Evolutionary conservation across 2,797 vertebrate species (phyloP), one percentile per base, ranked within the genome.

Genomic region (Aplochiton taeniatus): DNA sequence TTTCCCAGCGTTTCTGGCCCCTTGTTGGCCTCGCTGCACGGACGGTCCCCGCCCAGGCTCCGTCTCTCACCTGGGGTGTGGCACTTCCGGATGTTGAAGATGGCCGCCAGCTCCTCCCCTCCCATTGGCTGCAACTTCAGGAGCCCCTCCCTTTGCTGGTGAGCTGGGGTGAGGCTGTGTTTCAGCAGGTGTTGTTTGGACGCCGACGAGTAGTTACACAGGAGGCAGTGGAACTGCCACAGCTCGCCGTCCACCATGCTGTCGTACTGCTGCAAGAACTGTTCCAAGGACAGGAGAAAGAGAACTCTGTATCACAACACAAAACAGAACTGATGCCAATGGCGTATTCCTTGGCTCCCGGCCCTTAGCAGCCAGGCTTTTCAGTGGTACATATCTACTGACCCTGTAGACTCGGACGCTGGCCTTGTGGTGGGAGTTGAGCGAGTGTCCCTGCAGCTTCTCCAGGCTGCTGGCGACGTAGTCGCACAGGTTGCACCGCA

Each of bases 231-330:
- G 81, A 97, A 96, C 80, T 95, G 94, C 92, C 94, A 98, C 76
- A 92, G 93, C 73, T 96, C 96, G 14, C 94, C 95, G 74, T 96
- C 94, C 47, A 96, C 89, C 18, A 94, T 92, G 0, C 92, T 94
- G 79, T 97, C 96, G 0, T 96, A 95, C 87, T 97, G 95, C 92
- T 98, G 95, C 85, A 99, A 90, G 81, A 98, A 97, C 97, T 98
- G 88, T 0, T 18, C 66, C 61, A 52, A 68, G 70, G 74, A 61
- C 10, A 70, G 63, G 83, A 62, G 1, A 80, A 19, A 77, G 60
- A 59, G 12, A 31, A 31, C 3, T 6, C 31, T 31, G 31, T 31
- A 31, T 31, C 31, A 31, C 31, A 31, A 31, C 31, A 31, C 31
- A 31, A 31, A 31, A 31, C 31, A 31, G 31, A 31, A 31, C 31